phyloP scores from a whole-genome alignment of 2,888 invertebrate species.

The Morpho achilles region DNA sequence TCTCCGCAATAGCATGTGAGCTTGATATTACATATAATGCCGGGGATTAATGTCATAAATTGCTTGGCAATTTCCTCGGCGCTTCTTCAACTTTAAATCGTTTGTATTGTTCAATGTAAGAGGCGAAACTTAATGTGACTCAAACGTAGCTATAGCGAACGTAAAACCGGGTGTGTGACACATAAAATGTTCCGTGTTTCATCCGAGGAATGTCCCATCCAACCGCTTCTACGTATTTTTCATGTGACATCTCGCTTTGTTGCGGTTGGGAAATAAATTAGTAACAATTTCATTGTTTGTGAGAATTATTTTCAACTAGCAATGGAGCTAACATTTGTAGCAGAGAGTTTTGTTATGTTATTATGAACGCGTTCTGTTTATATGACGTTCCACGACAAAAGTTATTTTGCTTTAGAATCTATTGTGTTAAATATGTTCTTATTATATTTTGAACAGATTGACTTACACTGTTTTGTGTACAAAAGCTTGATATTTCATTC shows the following conservation, averaged over 20 bases:
- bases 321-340: conserved; percentile 25
- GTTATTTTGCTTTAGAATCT: conserved; percentile 11
- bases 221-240: conserved; percentile 63
- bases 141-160: conserved; percentile 46
- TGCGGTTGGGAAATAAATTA: conserved; percentile 76
- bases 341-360: conserved; percentile 19
- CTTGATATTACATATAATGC: conserved; percentile 59
- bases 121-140: conserved; percentile 67
- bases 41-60: conserved; percentile 64
- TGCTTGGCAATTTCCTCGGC: conserved; percentile 47
- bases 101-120: conserved; percentile 56
- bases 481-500: too few species aligned
- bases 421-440: too few species aligned
- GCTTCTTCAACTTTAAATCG: conserved; percentile 55
- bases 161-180: conserved; percentile 59
- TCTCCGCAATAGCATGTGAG: conserved; percentile 47
- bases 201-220: conserved; percentile 65
- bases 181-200: conserved; percentile 55
- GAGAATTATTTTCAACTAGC: conserved; percentile 51
- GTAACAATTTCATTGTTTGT: conserved; percentile 77
- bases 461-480: too few species aligned
- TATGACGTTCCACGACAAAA: conserved; percentile 10
- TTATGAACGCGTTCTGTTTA: conserved; percentile 20
- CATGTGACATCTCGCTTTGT: conserved; percentile 77
- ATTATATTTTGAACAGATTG: too few species aligned